Evolutionary conservation across 2,797 vertebrate genomes (phyloP).

Genomic region (Galaxias olidus): DNA sequence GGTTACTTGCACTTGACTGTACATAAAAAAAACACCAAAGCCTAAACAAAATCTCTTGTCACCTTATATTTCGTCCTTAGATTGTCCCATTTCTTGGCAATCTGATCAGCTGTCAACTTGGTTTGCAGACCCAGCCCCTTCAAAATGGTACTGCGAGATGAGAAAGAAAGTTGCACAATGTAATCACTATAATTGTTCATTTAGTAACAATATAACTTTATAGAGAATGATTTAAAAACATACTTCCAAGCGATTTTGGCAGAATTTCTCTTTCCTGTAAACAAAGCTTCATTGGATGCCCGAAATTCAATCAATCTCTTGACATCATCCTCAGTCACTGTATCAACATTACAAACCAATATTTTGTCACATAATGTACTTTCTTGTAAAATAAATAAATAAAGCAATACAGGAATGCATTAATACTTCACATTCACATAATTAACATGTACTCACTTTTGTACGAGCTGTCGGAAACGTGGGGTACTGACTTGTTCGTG

Average conservation of each 20-base stretch:
- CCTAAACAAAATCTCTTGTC: too few relatives aligned
- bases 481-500: too few relatives aligned
- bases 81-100: slow-evolving; percentile 75
- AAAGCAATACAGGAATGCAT: too few relatives aligned
- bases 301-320: slow-evolving; percentile 71
- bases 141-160: slow-evolving; percentile 62
- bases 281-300: slow-evolving; percentile 70
- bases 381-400: too few relatives aligned
- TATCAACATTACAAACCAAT: too few relatives aligned
- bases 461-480: too few relatives aligned
- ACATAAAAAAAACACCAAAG: too few relatives aligned
- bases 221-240: slow-evolving; percentile 7
- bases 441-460: too few relatives aligned
- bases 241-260: slow-evolving; percentile 77
- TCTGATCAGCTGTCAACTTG: slow-evolving; percentile 68
- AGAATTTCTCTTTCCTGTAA: slow-evolving; percentile 73
- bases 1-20: too few relatives aligned
- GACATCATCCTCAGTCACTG: slow-evolving; percentile 74
- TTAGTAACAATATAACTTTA: neutral
- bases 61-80: slow-evolving; percentile 72
- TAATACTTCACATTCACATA: too few relatives aligned
- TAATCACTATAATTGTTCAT: neutral
- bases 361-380: too few relatives aligned
- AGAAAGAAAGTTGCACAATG: neutral
- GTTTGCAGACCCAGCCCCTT: slow-evolving; percentile 68